Evolutionary conservation across 1,140 invertebrate species (phyloP).

Genomic region (Lysiphlebus fabarum): DNA sequence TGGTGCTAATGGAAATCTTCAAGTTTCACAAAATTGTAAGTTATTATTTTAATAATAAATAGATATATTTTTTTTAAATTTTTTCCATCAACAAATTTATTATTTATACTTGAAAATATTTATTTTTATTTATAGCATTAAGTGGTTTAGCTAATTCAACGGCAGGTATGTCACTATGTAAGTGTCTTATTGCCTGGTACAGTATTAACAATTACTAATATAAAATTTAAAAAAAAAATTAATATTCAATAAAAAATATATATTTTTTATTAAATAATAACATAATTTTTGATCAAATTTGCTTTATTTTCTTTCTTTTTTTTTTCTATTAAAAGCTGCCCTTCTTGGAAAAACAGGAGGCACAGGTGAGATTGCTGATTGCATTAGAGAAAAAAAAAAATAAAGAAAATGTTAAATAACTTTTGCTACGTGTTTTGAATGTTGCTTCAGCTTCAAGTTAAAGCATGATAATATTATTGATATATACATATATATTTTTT

Average conservation of each 20-base stretch:
- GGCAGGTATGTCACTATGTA: conserved; percentile 57
- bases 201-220: conserved; percentile 53
- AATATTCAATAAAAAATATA: too few relatives aligned
- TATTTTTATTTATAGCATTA: conserved; percentile 55
- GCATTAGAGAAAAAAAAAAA: too few relatives aligned
- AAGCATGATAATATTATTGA: too few relatives aligned
- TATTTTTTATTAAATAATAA: background rate
- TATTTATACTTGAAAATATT: background rate
- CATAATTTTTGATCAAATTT: conserved; percentile 18
- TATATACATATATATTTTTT: too few relatives aligned
- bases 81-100: background rate
- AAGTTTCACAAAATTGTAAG: conserved; percentile 53
- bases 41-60: conserved; percentile 51
- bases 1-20: conserved; percentile 57
- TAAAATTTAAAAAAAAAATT: too few relatives aligned
- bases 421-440: too few relatives aligned
- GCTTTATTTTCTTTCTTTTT: conserved; percentile 35
- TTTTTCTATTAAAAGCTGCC: conserved; percentile 49
- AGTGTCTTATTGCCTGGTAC: conserved; percentile 55
- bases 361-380: conserved; percentile 47
- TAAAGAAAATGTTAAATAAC: too few relatives aligned
- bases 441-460: too few relatives aligned
- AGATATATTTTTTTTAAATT: background rate
- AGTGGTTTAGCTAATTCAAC: conserved; percentile 57
- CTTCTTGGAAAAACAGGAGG: conserved; percentile 54